These are phyloP conservation scores for Camponotus pennsylvanicus DNA, from an alignment of 1,140 invertebrate species.

Conservation along the genomic window DNA sequence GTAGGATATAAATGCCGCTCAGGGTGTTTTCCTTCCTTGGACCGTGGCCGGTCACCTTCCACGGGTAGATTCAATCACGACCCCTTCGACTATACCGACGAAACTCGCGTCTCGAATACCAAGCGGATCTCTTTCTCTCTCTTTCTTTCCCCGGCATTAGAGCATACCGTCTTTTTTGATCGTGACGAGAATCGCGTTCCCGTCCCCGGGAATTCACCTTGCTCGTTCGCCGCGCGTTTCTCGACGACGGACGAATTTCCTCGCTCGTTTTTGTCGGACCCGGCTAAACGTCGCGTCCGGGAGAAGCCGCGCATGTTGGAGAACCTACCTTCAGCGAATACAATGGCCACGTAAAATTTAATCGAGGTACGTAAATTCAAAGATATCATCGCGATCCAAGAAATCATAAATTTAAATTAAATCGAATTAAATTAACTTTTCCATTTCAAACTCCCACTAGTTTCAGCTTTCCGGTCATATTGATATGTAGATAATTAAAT, in stretches of 20 bases:
- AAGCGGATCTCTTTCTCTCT: conserved; percentile 72
- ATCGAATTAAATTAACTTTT: background rate
- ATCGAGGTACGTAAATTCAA: conserved; percentile 24
- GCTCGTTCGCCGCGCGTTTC: background rate
- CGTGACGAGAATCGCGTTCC: conserved; percentile 75
- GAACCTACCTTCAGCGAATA: background rate
- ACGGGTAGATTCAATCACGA: conserved; percentile 81
- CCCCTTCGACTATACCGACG: conserved; percentile 74
- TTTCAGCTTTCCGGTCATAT: background rate
- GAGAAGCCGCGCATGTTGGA: background rate
- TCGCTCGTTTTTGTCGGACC: conserved; percentile 51
- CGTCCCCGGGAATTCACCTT: conserved; percentile 59
- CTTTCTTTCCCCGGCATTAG: conserved; percentile 66
- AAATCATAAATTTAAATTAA: conserved; percentile 3
- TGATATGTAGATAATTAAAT: background rate
- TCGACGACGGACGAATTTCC: conserved; percentile 33
- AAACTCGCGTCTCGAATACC: conserved; percentile 78
- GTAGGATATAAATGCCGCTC: conserved; percentile 78
- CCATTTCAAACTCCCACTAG: background rate
- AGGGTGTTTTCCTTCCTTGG: conserved; percentile 79
- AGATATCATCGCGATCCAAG: background rate
- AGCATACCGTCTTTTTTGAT: conserved; percentile 72
- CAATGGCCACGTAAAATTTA: conserved; percentile 6
- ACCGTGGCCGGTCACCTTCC: conserved; percentile 69
- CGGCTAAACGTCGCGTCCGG: conserved; percentile 5